Evolutionary conservation across 2,113 vertebrate genomes (phyloP), one percentile per base, ranked within the genome.

Genomic region (Ictalurus furcatus): DNA sequence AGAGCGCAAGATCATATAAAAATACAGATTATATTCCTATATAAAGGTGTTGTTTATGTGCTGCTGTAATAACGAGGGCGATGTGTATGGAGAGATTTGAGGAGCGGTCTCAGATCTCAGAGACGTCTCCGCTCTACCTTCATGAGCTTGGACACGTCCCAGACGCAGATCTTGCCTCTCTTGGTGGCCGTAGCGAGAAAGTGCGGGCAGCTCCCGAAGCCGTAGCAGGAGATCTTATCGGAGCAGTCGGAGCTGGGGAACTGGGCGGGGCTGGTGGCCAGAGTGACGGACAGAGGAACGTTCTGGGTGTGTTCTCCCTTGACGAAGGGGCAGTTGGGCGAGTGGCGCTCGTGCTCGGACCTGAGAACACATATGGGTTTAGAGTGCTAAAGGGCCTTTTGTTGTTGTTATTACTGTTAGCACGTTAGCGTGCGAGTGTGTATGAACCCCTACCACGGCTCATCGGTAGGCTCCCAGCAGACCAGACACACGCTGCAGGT

Each of bases 271-370:
- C 98, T 98, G 58, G 98, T 99, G 25, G 98, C 98, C 90, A 99
- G 95, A 0, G 98, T 99, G 91, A 99, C 98, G 0, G 98, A 99
- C 90, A 99, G 96, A 12, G 98, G 98, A 90, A 99, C 98, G 81
- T 99, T 99, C 95, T 99, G 98, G 0, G 98, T 99, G 94, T 99
- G 98, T 92, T 99, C 98, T 21, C 98, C 98, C 95, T 99, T 99
- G 85, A 99, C 98, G 95, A 99, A 99, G 0, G 98, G 98, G 93
- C 98, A 99, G 91, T 99, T 99, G 83, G 98, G 98, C 92, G 98
- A 99, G 96, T 99, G 98, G 91, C 98, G 96, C 95, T 99, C 98
- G 1, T 99, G 98, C 94, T 99, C 98, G 5, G 98, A 99, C 98
- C 98, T 99, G 84, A 34, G 34, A 28, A 28, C 21, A 40, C n/a